Evolutionary conservation across 2,888 invertebrate genomes (phyloP).

Genomic region (Gymnosoma rotundatum): DNA sequence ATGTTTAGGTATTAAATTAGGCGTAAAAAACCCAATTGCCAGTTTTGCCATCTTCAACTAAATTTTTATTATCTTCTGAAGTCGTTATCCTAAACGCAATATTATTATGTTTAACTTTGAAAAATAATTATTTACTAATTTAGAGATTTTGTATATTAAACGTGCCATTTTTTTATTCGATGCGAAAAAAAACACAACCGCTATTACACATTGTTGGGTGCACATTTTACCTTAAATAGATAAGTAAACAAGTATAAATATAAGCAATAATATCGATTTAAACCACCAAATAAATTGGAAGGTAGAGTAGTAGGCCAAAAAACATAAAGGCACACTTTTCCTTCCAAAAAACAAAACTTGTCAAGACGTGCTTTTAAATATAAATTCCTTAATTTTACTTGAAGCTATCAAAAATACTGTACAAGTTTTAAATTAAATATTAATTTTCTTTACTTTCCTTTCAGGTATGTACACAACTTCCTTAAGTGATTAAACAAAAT

Average conservation of each 20-base stretch:
- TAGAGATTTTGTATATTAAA: conserved; percentile 2
- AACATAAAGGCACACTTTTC: neutral
- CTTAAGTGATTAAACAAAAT: conserved; percentile 1
- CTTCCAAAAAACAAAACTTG: no score
- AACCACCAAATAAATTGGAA: neutral
- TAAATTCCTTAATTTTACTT: neutral
- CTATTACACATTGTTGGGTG: neutral
- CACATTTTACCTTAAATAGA: neutral
- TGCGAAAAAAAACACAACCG: neutral
- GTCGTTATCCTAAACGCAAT: no score
- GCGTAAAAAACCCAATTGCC: no score
- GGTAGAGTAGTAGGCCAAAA: neutral
- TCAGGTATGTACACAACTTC: conserved; percentile 51
- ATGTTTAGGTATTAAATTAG: no score
- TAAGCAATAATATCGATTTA: neutral
- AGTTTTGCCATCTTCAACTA: no score
- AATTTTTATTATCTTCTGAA: no score
- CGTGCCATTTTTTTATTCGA: neutral
- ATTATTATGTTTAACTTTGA: neutral
- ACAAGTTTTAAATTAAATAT: neutral
- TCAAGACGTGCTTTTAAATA: no score
- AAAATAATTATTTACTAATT: neutral
- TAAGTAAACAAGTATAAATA: neutral
- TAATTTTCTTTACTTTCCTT: conserved; percentile 13
- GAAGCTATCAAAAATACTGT: neutral